Evolutionary conservation across 2,888 invertebrate species (phyloP).

Genomic region (Hanleya hanleyi): DNA sequence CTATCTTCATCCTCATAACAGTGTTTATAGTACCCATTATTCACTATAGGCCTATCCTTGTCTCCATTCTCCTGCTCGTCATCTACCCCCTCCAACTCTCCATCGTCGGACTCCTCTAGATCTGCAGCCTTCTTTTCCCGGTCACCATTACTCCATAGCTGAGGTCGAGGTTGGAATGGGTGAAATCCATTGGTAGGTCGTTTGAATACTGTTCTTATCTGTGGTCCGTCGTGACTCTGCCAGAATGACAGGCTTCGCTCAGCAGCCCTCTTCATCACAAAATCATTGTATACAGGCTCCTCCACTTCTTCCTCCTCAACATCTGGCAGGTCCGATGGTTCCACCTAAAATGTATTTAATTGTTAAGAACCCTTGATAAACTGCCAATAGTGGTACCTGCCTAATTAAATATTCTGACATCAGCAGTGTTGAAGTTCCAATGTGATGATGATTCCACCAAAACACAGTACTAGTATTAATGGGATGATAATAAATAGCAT

Average conservation of each 20-base stretch:
- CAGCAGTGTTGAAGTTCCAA: too few relatives aligned
- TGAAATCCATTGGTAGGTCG: neutral
- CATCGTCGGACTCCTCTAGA: neutral
- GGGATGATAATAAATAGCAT: too few relatives aligned
- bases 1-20: too few relatives aligned
- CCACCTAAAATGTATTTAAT: neutral
- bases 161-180: neutral
- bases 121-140: neutral
- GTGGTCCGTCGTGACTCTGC: constrained; percentile 40
- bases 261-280: constrained; percentile 38
- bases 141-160: neutral
- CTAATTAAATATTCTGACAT: too few relatives aligned
- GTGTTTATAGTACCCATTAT: too few relatives aligned
- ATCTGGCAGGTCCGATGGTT: neutral
- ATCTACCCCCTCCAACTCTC: neutral
- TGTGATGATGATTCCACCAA: too few relatives aligned
- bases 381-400: too few relatives aligned
- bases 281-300: neutral
- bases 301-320: neutral
- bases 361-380: too few relatives aligned
- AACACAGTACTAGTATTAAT: too few relatives aligned
- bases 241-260: constrained; percentile 46
- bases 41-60: too few relatives aligned
- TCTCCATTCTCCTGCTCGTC: too few relatives aligned
- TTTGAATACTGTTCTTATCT: neutral